phyloP scores from a whole-genome alignment of 2,797 vertebrate genomes.

The Atherinosoma microstoma region DNA sequence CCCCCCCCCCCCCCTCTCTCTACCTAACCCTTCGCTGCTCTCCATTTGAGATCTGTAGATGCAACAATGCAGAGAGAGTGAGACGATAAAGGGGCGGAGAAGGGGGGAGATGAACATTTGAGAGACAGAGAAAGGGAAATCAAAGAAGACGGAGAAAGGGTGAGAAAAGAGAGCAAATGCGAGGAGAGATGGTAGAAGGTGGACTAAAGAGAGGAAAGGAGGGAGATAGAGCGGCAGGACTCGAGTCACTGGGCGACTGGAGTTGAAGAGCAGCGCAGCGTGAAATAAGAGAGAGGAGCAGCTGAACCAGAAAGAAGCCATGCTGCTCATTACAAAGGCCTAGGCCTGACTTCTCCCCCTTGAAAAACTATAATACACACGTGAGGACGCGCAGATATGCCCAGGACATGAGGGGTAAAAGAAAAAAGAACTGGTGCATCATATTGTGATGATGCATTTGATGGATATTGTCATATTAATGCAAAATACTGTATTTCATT shows the following conservation, averaged over 20 bases:
- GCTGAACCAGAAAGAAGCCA: constrained; percentile 86
- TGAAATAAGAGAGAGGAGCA: constrained; percentile 86
- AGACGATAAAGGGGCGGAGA: constrained; percentile 7
- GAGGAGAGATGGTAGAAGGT: constrained; percentile 18
- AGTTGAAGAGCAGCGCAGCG: constrained; percentile 84
- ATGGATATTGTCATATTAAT: constrained; percentile 17
- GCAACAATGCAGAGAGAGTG: constrained; percentile 11
- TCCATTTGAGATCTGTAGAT: constrained; percentile 43
- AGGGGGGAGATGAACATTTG: constrained; percentile 2
- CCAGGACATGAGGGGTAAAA: constrained; percentile 23
- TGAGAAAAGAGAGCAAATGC: constrained; percentile 5
- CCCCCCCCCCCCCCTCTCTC: constrained; percentile 16
- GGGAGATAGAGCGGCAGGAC: constrained; percentile 59
- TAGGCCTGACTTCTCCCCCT: constrained; percentile 78
- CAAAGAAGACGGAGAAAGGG: not conserved
- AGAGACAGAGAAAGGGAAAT: constrained; percentile 2
- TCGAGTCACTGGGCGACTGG: constrained; percentile 75
- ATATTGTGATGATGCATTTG: constrained; percentile 13
- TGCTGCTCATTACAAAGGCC: constrained; percentile 86
- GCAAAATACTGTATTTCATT: constrained; percentile 1
- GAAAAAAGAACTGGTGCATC: constrained; percentile 41
- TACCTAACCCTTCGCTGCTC: constrained; percentile 17
- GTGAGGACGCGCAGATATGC: constrained; percentile 29
- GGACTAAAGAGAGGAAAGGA: constrained; percentile 23
- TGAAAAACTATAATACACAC: constrained; percentile 61